Evolutionary conservation across 2,888 invertebrate species (phyloP).

Genomic region (Allygus modestus): DNA sequence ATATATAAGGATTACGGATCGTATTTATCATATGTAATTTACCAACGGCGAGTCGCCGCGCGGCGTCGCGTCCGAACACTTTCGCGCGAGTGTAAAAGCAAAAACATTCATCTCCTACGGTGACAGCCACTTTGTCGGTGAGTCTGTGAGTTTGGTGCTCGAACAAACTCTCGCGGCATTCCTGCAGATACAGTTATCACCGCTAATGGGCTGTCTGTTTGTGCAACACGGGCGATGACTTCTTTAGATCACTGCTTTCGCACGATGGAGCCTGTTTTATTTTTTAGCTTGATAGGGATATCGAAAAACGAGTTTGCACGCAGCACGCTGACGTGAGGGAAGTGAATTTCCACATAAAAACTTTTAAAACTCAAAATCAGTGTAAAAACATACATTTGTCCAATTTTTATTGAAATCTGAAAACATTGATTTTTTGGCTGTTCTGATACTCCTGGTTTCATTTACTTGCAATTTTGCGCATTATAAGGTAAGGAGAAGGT

Average conservation of each 20-base stretch:
- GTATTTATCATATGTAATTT: constrained; percentile 30
- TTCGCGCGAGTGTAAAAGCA: constrained; percentile 25
- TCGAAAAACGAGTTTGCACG: no score
- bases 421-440: no score
- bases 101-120: constrained; percentile 11
- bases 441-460: no score
- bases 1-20: constrained; percentile 19
- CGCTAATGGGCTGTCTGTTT: constrained; percentile 20
- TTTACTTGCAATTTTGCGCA: no score
- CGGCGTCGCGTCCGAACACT: constrained; percentile 4
- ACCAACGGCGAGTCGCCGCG: not conserved
- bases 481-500: no score
- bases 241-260: not conserved
- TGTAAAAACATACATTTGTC: no score
- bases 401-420: no score
- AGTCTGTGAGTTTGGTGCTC: not conserved
- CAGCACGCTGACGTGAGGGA: no score
- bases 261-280: not conserved
- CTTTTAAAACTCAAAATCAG: no score
- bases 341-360: no score
- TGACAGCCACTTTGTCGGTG: constrained; percentile 43
- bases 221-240: constrained; percentile 1
- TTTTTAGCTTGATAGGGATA: no score
- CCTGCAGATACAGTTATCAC: not conserved
- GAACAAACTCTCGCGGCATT: not conserved